These are phyloP conservation scores for Neria commutata DNA, from an alignment of 2,888 invertebrate species.

Conservation along the genomic window DNA sequence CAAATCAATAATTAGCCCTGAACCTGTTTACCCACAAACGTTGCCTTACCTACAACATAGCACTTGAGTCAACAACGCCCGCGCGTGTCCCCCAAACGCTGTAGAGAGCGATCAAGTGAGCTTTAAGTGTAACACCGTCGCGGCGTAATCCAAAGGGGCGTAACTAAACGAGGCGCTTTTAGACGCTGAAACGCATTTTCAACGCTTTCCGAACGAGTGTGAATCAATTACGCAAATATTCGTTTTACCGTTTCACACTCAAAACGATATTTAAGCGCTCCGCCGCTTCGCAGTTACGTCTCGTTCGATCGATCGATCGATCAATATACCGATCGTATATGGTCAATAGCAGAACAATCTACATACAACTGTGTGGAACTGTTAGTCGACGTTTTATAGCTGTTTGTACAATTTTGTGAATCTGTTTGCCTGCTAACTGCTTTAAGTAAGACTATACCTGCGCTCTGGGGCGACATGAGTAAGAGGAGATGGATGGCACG, in stretches of 20 bases:
- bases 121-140: neutral
- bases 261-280: neutral
- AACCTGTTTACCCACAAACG: conserved; percentile 45
- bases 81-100: neutral
- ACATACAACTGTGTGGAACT: no score
- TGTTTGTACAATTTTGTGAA: neutral
- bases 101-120: no score
- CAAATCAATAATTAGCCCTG: conserved; percentile 49
- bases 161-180: no score
- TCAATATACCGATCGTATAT: neutral
- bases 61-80: neutral
- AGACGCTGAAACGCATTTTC: no score
- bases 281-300: neutral
- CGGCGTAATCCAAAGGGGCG: no score
- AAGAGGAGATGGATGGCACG: no score
- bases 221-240: conserved; percentile 12
- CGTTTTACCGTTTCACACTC: conserved; percentile 5
- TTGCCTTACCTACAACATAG: neutral
- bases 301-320: no score
- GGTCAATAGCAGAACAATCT: neutral
- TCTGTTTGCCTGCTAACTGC: neutral
- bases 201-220: conserved; percentile 3
- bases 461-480: conserved; percentile 3
- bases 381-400: neutral
- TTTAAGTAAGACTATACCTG: conserved; percentile 3